Evolutionary conservation across 2,797 vertebrate species (phyloP).

Genomic region (Pelochelys cantorii): DNA sequence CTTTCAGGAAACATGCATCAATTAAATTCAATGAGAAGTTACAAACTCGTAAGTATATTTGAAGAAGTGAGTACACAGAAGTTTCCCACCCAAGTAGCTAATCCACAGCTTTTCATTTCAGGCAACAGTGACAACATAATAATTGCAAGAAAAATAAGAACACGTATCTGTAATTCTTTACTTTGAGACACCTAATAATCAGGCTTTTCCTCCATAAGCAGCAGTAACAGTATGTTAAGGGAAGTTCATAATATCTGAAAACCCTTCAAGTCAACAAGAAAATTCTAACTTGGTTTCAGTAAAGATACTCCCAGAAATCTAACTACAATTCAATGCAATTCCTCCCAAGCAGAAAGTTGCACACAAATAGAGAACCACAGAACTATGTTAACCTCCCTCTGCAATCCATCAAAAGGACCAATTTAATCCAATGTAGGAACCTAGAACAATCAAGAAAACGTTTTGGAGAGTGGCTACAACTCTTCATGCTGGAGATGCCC

Average conservation of each 20-base stretch:
- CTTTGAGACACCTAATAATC: background rate
- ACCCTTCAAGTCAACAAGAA: background rate
- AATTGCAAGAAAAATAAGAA: background rate
- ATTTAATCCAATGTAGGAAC: background rate
- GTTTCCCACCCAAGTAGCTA: background rate
- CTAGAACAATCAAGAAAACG: background rate
- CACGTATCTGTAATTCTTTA: background rate
- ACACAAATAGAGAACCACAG: background rate
- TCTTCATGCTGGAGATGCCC: slow-evolving; percentile 23
- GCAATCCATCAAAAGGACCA: background rate
- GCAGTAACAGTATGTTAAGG: background rate
- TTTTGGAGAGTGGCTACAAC: slow-evolving; percentile 3
- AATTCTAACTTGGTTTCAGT: accelerated
- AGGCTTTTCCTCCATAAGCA: background rate
- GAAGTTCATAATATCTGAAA: background rate
- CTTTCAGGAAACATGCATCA: slow-evolving; percentile 52
- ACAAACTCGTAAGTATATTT: background rate
- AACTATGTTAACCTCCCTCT: background rate
- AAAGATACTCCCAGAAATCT: background rate
- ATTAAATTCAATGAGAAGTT: slow-evolving; percentile 31
- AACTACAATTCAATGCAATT: background rate
- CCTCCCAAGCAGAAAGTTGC: background rate
- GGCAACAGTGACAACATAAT: accelerated
- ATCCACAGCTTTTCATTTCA: background rate
- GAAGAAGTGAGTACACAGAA: background rate